These are phyloP conservation scores for Mongoloraphidia duomilia DNA, from an alignment of 2,888 invertebrate genomes.

Conservation along the genomic window DNA sequence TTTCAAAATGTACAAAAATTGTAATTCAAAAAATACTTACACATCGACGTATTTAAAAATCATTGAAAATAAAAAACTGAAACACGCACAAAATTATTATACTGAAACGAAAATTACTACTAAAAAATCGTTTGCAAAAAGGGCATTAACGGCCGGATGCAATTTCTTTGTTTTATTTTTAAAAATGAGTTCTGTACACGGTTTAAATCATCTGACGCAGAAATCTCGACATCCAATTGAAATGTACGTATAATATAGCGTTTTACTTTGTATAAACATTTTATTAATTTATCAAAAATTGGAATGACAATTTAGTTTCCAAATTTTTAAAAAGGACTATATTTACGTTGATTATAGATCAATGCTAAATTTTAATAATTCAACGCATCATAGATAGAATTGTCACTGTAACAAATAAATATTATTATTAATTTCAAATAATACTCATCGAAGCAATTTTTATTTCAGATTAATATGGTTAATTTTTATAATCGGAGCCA, in stretches of 20 bases:
- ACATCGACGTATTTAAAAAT: no score
- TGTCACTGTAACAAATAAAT: neutral
- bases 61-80: no score
- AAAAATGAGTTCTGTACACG: slow-evolving; percentile 38
- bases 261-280: neutral
- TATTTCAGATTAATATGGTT: slow-evolving; percentile 40
- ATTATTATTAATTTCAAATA: neutral
- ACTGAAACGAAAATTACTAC: no score
- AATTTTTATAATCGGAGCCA: slow-evolving; percentile 35
- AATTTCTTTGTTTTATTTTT: slow-evolving; percentile 30
- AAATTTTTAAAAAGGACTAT: no score
- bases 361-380: neutral
- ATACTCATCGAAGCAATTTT: neutral
- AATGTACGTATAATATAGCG: slow-evolving; percentile 24
- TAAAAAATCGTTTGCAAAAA: no score
- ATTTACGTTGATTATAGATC: neutral
- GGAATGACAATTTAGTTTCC: no score
- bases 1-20: no score
- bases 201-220: slow-evolving; percentile 36
- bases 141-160: neutral
- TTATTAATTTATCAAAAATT: neutral
- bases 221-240: slow-evolving; percentile 32
- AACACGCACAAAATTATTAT: no score
- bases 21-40: no score
- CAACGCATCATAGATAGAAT: no score